These are phyloP conservation scores for Myotis davidii DNA, from an alignment of 2,113 vertebrate species.

Conservation along the genomic window DNA sequence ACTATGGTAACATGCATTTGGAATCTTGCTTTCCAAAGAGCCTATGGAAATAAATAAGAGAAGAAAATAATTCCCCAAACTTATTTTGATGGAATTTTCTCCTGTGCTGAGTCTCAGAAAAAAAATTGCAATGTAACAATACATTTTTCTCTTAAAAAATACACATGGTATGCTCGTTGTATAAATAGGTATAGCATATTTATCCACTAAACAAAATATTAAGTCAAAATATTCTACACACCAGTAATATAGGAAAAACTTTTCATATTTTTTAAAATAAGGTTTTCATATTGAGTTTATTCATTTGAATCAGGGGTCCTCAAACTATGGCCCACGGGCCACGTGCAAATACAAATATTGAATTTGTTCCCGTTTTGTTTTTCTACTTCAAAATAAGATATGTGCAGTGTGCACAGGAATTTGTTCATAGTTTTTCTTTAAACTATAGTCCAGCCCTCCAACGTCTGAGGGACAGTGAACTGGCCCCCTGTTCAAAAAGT, in stretches of 20 bases:
- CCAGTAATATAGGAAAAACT: background rate
- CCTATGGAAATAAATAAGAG: background rate
- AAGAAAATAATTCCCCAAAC: conserved; percentile 4
- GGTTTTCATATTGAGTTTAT: conserved; percentile 1
- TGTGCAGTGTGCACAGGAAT: no score
- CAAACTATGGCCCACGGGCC: no score
- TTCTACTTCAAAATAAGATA: no score
- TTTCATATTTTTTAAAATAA: conserved; percentile 8
- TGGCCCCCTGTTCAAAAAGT: no score
- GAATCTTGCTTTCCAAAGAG: background rate
- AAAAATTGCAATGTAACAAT: background rate
- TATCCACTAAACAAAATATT: conserved; percentile 15
- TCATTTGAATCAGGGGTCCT: conserved; percentile 61
- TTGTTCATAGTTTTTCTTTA: no score
- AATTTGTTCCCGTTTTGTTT: no score
- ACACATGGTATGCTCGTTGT: background rate
- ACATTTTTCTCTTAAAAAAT: conserved; percentile 6
- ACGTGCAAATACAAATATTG: no score
- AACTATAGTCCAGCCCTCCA: no score
- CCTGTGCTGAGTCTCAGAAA: background rate
- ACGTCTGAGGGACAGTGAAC: no score
- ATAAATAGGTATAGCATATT: background rate
- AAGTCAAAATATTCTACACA: conserved; percentile 21
- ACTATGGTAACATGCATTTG: background rate
- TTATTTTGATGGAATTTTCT: conserved; percentile 47